These are phyloP conservation scores for Genyomyrus donnyi DNA, from an alignment of 2,113 vertebrate species.

Conservation along the genomic window DNA sequence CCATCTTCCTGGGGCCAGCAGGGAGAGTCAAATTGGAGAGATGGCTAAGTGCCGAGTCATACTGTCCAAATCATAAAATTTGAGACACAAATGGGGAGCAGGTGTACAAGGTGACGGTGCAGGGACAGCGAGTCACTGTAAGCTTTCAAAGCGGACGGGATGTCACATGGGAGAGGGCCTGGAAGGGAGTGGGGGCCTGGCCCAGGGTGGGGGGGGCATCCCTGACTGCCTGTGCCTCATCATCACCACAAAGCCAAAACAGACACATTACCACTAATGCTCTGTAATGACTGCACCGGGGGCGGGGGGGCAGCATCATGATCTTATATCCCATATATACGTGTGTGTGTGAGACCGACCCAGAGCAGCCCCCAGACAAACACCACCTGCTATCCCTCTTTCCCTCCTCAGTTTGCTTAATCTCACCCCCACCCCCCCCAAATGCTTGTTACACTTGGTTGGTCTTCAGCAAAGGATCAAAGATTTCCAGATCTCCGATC, in stretches of 20 bases:
- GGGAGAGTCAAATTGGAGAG: too few species aligned
- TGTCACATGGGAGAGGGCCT: too few species aligned
- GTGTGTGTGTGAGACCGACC: not conserved
- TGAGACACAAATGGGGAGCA: too few species aligned
- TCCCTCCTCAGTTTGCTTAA: not conserved
- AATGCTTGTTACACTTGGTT: not conserved
- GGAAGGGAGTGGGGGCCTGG: not conserved
- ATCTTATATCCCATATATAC: not conserved
- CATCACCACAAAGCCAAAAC: not conserved
- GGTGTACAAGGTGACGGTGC: not conserved
- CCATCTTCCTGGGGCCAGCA: too few species aligned
- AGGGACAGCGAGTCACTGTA: not conserved
- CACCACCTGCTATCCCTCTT: not conserved
- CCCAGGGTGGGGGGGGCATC: not conserved
- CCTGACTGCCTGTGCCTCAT: not conserved
- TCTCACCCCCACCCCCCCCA: not conserved
- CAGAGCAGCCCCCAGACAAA: too few species aligned
- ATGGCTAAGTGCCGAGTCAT: too few species aligned
- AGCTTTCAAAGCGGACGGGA: too few species aligned
- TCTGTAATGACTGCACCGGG: not conserved
- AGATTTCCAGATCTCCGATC: not conserved
- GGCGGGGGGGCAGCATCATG: not conserved
- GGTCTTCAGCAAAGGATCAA: not conserved
- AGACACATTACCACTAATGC: constrained; percentile 12
- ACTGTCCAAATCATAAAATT: too few species aligned